Base-by-base conservation (phyloP, 1,140 invertebrate species). In the Octopus sinensis region DNA sequence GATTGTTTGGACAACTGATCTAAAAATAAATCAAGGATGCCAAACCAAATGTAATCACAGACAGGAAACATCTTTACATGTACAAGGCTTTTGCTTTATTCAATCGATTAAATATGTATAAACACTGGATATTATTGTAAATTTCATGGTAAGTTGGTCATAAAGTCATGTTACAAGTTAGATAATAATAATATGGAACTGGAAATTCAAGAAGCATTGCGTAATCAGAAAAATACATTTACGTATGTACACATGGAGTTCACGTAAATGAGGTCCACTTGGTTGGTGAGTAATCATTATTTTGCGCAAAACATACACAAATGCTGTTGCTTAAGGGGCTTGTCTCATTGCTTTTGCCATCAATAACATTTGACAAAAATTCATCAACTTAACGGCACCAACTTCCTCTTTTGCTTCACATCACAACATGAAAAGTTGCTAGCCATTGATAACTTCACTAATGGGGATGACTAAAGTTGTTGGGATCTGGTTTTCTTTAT, bases 281-380 rank as follows among this genome's bases (percentile, higher is more conserved):
- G n/a, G 62, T 68, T 68, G 62, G n/a, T 13, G 62, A 1, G 12
- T 13, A n/a, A n/a, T 68, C n/a, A 68, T 68, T 68, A 68, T 68
- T 68, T 68, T 68, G 30, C 3, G 62, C 1, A 68, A n/a, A 68
- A 68, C 12, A 68, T 68, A 68, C 2, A 12, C 62, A 68, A n/a
- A 13, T n/a, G 62, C 3, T 68, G 62, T 68, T 68, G 62, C 62
- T 68, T 68, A 0, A 68, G 62, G 62, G 12, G 62, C 62, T 68
- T 68, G 62, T 68, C n/a, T 68, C 62, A 13, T 68, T 68, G 62
- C n/a, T 68, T 68, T 68, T 68, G 62, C 62, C 62, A 68, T 12
- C 62, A 3, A 68, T 68, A 68, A 68, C 62, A 68, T 68, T 68
- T 68, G 62, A 68, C n/a, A n/a, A 68, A 68, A n/a, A 68, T 68